Conservation (phyloP, 2,888 invertebrate species). For the Xestia c-nigrum region DNA sequence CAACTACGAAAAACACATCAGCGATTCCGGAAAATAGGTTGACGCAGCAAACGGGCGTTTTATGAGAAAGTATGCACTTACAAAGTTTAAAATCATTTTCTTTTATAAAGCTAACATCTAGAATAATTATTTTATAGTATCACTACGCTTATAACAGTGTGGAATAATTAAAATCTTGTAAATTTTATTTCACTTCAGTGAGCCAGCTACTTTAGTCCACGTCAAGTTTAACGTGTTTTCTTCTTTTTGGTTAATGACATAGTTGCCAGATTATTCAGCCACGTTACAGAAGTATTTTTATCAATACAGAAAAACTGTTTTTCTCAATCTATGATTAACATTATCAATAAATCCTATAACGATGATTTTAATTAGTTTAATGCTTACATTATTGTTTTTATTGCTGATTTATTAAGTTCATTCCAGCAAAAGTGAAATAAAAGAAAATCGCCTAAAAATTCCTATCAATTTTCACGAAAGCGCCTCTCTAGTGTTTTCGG, state of each 20-base stretch:
- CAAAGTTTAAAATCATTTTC: constrained; percentile 80
- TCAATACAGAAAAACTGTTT: neutral
- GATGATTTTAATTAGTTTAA: neutral
- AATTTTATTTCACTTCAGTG: constrained; percentile 79
- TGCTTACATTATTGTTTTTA: neutral
- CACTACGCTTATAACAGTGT: constrained; percentile 72
- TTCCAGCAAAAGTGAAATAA: no score
- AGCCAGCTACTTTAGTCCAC: constrained; percentile 89
- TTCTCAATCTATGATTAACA: neutral
- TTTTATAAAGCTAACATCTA: constrained; percentile 79
- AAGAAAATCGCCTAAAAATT: constrained; percentile 33
- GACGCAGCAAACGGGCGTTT: constrained; percentile 70
- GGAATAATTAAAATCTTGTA: constrained; percentile 73
- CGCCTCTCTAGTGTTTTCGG: constrained; percentile 64
- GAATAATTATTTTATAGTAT: constrained; percentile 68
- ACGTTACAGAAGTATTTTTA: constrained; percentile 42
- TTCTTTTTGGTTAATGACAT: constrained; percentile 86
- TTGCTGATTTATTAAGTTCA: neutral
- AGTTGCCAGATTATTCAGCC: constrained; percentile 76
- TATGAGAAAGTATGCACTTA: constrained; percentile 83
- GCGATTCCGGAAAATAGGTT: constrained; percentile 75
- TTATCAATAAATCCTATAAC: neutral
- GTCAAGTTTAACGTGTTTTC: constrained; percentile 90
- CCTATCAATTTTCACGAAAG: neutral
- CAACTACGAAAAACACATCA: constrained; percentile 73